phyloP scores from a whole-genome alignment of 2,888 invertebrate species.

The Melinaea marsaeus region DNA sequence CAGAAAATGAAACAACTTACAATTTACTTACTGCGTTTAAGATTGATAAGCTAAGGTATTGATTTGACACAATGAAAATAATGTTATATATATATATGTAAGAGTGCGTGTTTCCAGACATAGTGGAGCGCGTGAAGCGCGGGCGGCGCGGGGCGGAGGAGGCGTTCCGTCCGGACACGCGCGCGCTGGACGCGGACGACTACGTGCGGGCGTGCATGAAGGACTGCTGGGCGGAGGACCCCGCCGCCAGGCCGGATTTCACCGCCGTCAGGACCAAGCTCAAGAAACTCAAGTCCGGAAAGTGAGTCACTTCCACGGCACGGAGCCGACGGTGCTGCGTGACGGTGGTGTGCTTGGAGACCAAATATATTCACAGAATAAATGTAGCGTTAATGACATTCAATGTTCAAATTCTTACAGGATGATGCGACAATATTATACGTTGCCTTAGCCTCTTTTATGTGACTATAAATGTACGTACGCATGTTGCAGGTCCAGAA shows the following conservation, averaged over 20 bases:
- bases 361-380: too few relatives aligned
- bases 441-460: not conserved
- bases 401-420: too few relatives aligned
- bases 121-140: constrained; percentile 89
- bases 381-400: too few relatives aligned
- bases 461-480: not conserved
- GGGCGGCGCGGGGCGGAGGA: constrained; percentile 82
- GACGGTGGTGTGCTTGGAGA: too few relatives aligned
- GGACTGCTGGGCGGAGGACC: constrained; percentile 94
- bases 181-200: constrained; percentile 85
- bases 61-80: too few relatives aligned
- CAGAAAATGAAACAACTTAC: too few relatives aligned
- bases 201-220: constrained; percentile 89
- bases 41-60: too few relatives aligned
- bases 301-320: constrained; percentile 74
- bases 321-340: too few relatives aligned
- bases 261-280: constrained; percentile 85
- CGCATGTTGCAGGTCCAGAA: constrained; percentile 80
- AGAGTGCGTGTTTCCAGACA: constrained; percentile 77
- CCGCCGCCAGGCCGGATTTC: constrained; percentile 91
- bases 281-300: constrained; percentile 93
- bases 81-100: too few relatives aligned
- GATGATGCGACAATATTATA: too few relatives aligned
- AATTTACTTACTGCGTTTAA: too few relatives aligned
- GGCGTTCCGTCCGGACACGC: constrained; percentile 88